phyloP scores from a whole-genome alignment of 2,797 vertebrate species.

The Tenualosa thibaudeaui region DNA sequence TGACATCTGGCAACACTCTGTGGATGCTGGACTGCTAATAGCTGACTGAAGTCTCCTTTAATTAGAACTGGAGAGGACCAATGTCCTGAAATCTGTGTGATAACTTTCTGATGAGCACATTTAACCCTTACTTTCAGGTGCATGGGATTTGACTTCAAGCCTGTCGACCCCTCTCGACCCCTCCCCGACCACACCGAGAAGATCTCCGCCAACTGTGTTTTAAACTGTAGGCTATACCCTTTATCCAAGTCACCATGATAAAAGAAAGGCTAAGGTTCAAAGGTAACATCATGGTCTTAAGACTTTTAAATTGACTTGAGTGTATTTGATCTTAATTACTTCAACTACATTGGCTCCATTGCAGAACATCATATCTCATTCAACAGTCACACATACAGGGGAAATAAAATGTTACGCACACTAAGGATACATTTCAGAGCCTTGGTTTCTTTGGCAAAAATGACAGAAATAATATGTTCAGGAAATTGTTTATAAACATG shows the following conservation, averaged over 20 bases:
- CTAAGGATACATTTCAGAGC: not conserved
- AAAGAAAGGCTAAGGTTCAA: slow-evolving; percentile 39
- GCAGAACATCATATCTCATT: slow-evolving; percentile 28
- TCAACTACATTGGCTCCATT: not conserved
- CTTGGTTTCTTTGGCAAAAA: not conserved
- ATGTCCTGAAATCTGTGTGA: not conserved
- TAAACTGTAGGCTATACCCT: not conserved
- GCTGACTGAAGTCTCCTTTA: not conserved
- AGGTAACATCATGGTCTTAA: slow-evolving; percentile 35
- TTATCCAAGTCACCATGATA: not conserved
- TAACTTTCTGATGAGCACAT: not conserved
- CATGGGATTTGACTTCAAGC: not conserved
- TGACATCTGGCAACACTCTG: slow-evolving; percentile 8
- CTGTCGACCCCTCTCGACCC: not conserved
- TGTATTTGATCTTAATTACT: slow-evolving; percentile 1
- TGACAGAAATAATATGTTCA: not conserved
- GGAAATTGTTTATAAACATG: not conserved
- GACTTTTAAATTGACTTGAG: slow-evolving; percentile 39
- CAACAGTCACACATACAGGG: slow-evolving; percentile 2
- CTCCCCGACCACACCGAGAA: not conserved
- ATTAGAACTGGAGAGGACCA: not conserved
- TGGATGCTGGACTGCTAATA: not conserved
- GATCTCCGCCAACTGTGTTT: not conserved
- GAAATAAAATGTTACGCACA: not conserved
- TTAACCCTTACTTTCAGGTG: not conserved